These are phyloP conservation scores for Rhea pennata DNA, from an alignment of 2,113 vertebrate species.

Conservation along the genomic window DNA sequence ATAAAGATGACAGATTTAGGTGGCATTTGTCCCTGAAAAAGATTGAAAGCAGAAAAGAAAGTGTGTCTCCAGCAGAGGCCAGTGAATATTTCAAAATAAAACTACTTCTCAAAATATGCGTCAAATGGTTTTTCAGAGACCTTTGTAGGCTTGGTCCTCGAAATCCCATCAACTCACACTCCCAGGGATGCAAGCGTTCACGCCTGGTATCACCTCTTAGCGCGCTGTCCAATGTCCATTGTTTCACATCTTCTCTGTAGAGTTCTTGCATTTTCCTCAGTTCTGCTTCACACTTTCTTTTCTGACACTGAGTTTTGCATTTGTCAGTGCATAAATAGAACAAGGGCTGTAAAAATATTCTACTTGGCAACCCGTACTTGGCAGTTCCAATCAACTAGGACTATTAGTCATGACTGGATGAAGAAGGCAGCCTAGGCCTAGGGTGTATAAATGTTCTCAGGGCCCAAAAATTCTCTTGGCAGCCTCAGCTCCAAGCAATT, in stretches of 20 bases:
- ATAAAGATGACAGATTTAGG: not conserved
- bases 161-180: accelerated
- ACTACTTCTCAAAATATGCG: not conserved
- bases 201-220: not conserved
- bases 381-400: constrained; percentile 67
- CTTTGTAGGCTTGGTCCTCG: not conserved
- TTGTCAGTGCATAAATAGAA: constrained; percentile 60
- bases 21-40: not conserved
- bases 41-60: not conserved
- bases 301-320: constrained; percentile 12
- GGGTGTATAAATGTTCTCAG: constrained; percentile 42
- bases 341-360: constrained; percentile 64
- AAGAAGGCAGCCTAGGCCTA: constrained; percentile 20
- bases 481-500: not conserved
- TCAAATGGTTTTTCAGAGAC: not conserved
- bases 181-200: not conserved
- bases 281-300: constrained; percentile 18
- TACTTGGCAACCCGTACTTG: constrained; percentile 54
- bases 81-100: constrained; percentile 3
- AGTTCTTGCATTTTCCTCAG: not conserved
- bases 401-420: constrained; percentile 52
- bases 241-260: not conserved
- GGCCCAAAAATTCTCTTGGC: constrained; percentile 65
- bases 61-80: not conserved
- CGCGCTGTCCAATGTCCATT: not conserved